Conservation (phyloP, 2,113 vertebrate genomes). For the Sceloporus tristichus region DNA sequence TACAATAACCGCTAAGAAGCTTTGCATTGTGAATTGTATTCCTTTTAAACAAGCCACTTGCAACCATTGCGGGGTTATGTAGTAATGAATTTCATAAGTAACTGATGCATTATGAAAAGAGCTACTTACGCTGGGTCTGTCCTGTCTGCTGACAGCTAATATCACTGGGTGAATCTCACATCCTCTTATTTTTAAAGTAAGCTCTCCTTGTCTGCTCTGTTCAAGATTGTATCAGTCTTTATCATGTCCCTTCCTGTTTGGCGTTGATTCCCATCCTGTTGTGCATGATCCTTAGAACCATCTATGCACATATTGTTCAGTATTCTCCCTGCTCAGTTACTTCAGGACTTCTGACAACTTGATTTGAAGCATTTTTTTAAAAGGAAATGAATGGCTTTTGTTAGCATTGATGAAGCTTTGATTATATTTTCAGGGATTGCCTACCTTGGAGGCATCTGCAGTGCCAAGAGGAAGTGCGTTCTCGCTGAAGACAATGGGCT, state of each 20-base stretch:
- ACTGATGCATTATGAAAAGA: not conserved
- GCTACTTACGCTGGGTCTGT: not conserved
- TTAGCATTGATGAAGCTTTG: slow-evolving; percentile 53
- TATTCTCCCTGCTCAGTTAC: not conserved
- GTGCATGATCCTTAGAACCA: not conserved
- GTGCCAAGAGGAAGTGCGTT: slow-evolving; percentile 94
- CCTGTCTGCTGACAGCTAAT: not conserved
- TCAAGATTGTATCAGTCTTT: not conserved
- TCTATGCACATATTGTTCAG: not conserved
- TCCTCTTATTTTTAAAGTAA: not conserved
- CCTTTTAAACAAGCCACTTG: not conserved
- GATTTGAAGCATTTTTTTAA: not conserved
- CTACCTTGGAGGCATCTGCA: slow-evolving; percentile 96
- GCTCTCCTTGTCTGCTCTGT: not conserved
- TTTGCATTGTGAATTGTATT: no score
- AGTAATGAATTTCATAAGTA: not conserved
- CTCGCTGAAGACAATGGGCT: slow-evolving; percentile 97
- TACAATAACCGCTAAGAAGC: no score
- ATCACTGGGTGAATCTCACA: not conserved
- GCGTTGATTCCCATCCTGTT: not conserved
- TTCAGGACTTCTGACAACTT: not conserved
- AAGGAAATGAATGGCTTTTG: slow-evolving; percentile 10
- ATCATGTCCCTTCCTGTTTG: not conserved
- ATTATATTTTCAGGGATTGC: slow-evolving; percentile 88
- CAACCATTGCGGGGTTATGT: not conserved